Evolutionary conservation across 64 coral and sea anemone genomes (phyloP), one percentile per base, ranked within the genome.

Genomic region (Pocillopora damicornis): DNA sequence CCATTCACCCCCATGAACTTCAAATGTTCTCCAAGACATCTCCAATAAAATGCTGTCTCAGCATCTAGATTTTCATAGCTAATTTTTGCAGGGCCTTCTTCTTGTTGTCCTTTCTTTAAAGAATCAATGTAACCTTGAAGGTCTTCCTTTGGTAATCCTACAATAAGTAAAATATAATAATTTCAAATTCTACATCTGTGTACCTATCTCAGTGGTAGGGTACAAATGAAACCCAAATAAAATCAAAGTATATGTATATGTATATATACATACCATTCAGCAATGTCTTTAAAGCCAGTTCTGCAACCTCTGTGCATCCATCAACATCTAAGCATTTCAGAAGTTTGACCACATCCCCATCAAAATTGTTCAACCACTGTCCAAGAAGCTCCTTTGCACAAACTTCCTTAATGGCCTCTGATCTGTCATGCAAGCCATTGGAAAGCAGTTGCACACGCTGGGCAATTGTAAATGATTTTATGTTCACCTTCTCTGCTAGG

Each of bases 11-110:
- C 93, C 63, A 86, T 86, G 16, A 86, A 89, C 65, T 90, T 92
- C 22, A 87, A 75, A 75, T 99, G 90, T 56, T 99, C 79, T 16
- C 81, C 91, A 60, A 99, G 88, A 67, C 93, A 90, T 73, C 91
- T 90, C 97, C 97, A 99, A 80, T 90, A 99, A n/a, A 99, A 88
- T 1, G 85, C 90, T 63, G 72, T 81, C 23, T 99, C 97, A 59
- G 83, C 90, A 77, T 80, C 88, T 58, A 99, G 88, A 10, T 65
- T 26, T 9, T 88, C 88, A 75, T 93, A 88, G n/a, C 66, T 35
- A 26, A 99, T 93, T 75, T 61, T 87, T 9, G 93, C 88, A 76
- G 77, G 38, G 11, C 82, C 72, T 82, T 81, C 64, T 12, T 34
- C 77, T 26, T 80, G 79, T 30, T 58, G 80, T 10, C 80, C 77